Base-by-base conservation (phyloP, 2,888 invertebrate species). In the Acronicta psi region DNA sequence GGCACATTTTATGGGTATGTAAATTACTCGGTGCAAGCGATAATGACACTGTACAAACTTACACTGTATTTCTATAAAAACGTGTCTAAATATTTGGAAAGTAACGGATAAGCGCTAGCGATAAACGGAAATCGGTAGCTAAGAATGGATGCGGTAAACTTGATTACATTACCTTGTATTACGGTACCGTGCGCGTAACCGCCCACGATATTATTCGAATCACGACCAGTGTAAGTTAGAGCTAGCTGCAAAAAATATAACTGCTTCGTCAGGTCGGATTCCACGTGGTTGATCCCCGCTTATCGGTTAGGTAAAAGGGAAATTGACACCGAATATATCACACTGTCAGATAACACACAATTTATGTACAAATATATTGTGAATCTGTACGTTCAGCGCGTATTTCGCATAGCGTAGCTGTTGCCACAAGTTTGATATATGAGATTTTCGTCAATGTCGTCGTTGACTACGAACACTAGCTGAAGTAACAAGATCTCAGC, bases 401-500 rank as follows among this genome's bases (percentile, higher is more conserved):
- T 67, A 52, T 58, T 61, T 38, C 52, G 59, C 43, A 49, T 65
- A 67, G 59, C 51, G 45, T 52, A 64, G 65, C 62, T 60, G n/a
- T n/a, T 57, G 58, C 52, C 51, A 70, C 47, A 65, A 60, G 68
- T 82, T 81, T 84, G 84, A 84, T 81, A 85, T 78, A 76, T 69
- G 81, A 87, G 76, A 82, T 75, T 79, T 76, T 77, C 65, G 73
- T 75, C 81, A 83, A 82, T 82, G 81, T 76, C 80, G 59, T 34
- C 34, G 34, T 34, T n/a, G 34, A 34, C 34, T 34, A 69, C 64
- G 65, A 64, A 59, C 73, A 75, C 53, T 66, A 73, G 71, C 58
- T 69, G 52, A 69, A 64, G 79, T 73, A 79, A 84, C 68, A 71
- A 59, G 80, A 84, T 77, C 75, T 62, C 29, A 41, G 45, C 54